These are phyloP conservation scores for Delia radicum DNA, from an alignment of 1,140 invertebrate species.

Conservation along the genomic window DNA sequence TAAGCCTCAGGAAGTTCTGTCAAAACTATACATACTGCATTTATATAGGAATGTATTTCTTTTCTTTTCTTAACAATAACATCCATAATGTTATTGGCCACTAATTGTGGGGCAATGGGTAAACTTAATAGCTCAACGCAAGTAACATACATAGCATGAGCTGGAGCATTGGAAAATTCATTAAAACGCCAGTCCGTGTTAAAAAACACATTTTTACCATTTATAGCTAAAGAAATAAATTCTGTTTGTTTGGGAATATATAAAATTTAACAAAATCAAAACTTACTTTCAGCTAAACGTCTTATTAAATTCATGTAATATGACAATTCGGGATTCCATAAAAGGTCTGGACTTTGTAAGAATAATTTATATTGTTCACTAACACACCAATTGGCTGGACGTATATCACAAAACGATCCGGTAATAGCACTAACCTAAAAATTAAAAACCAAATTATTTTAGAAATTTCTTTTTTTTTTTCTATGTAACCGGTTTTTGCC, in stretches of 20 bases:
- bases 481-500: too few relatives aligned
- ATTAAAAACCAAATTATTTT: not conserved
- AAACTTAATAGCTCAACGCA: conserved; percentile 94
- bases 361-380: conserved; percentile 84
- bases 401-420: conserved; percentile 81
- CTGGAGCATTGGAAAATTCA: conserved; percentile 93
- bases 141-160: conserved; percentile 89
- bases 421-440: conserved; percentile 67
- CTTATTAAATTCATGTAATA: conserved; percentile 85
- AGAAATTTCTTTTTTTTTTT: too few relatives aligned
- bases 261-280: too few relatives aligned
- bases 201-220: conserved; percentile 77
- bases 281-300: conserved; percentile 80
- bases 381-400: conserved; percentile 82
- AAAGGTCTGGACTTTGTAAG: conserved; percentile 63
- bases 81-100: conserved; percentile 82
- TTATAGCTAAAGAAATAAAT: conserved; percentile 70
- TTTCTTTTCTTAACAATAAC: conserved; percentile 80
- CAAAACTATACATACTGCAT: conserved; percentile 85
- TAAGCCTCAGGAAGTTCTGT: conserved; percentile 88
- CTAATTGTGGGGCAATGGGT: conserved; percentile 74
- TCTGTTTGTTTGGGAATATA: too few relatives aligned
- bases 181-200: conserved; percentile 95
- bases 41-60: conserved; percentile 90
- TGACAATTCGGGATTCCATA: conserved; percentile 84